Evolutionary conservation across 2,113 vertebrate species (phyloP), one percentile per base, ranked within the genome.

Genomic region (Hemibagrus wyckioides): DNA sequence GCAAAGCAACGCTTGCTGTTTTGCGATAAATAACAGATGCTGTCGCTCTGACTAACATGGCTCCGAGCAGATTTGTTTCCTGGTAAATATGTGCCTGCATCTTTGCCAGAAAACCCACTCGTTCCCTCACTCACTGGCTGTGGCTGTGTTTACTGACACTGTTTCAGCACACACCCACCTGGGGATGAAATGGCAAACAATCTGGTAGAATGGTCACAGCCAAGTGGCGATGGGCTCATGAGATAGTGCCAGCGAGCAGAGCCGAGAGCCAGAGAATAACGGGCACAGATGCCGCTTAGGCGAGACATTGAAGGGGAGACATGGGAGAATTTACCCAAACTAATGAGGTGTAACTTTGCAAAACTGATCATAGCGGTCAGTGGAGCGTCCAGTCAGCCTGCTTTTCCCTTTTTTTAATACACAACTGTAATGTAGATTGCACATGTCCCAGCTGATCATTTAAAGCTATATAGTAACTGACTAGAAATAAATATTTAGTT

Each of bases 41-140:
- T 90, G 61, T 30, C 81, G 71, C 61, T 87, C 84, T 88, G 90
- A 90, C 85, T 89, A 88, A 90, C 81, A 87, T 83, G 25, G 56
- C 85, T 85, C 30, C n/a, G 86, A 76, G 83, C 73, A 88, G 84
- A 90, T 87, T 92, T 90, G 84, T 89, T 92, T 90, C 61, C 82
- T 86, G 75, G 90, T 88, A 89, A 91, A 89, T 88, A 85, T 79
- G 85, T 71, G 67, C 52, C 80, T 83, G 75, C 82, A 59, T 80
- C 65, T 19, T 28, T 33, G 89, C 89, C 88, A 92, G 75, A 41
- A 88, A 88, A 44, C 82, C 67, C 85, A 84, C 80, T 82, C 69
- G 21, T 54, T 80, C 67, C 19, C 17, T 87, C 52, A 6, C 50
- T 80, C 56, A 50, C 88, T 86, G 85, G 85, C 80, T 76, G 61